These are phyloP conservation scores for Petrosia ficiformis DNA, from an alignment of 37 sponge, comb jelly and placozoan genomes.

Conservation along the genomic window DNA sequence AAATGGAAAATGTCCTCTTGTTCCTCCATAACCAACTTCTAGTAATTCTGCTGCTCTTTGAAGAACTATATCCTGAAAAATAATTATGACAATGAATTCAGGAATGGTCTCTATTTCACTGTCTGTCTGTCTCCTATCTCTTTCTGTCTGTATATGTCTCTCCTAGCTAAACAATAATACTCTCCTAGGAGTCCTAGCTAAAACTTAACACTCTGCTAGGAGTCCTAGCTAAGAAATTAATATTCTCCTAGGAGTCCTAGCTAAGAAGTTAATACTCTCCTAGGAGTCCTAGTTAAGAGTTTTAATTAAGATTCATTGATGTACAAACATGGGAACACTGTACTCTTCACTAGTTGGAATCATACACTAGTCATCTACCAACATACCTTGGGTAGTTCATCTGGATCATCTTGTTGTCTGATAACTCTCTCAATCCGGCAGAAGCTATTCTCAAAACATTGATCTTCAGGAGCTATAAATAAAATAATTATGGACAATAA, in stretches of 20 bases:
- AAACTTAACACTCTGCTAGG: no score
- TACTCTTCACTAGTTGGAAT: background rate
- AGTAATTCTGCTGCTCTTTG: constrained; percentile 65
- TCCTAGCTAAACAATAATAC: background rate
- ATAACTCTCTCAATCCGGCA: constrained; percentile 49
- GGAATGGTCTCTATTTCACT: background rate
- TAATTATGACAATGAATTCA: background rate
- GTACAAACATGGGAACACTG: background rate
- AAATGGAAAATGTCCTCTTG: constrained; percentile 18
- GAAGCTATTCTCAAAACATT: constrained; percentile 55
- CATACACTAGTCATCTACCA: background rate
- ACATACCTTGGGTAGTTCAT: constrained; percentile 54
- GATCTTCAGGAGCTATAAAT: constrained; percentile 47
- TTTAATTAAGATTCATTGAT: background rate
- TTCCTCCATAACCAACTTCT: constrained; percentile 27
- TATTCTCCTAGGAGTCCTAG: no score
- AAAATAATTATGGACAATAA: background rate
- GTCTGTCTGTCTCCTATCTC: no score
- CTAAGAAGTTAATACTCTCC: no score
- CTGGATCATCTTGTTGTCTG: constrained; percentile 49
- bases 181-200: no score
- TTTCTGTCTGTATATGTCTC: constrained; percentile 5
- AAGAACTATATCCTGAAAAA: constrained; percentile 47
- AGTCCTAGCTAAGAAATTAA: no score
- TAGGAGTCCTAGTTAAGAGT: no score